These are phyloP conservation scores for Rotaria macrura DNA, from an alignment of 2,888 invertebrate species.

Conservation along the genomic window DNA sequence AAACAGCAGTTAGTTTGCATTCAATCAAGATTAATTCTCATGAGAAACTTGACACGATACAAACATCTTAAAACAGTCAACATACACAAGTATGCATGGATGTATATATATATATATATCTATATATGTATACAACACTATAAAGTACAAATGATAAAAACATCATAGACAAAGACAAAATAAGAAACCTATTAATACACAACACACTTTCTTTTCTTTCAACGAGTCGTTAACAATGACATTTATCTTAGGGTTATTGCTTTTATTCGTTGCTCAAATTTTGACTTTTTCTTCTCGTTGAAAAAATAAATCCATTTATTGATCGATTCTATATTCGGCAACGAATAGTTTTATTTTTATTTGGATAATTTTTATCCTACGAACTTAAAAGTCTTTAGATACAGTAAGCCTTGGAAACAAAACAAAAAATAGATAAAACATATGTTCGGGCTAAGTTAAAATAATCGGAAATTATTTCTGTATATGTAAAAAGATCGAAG, in stretches of 20 bases:
- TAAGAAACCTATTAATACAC: neutral
- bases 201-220: neutral
- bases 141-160: neutral
- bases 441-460: neutral
- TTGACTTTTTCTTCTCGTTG: neutral
- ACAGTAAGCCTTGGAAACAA: no score
- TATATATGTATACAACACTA: neutral
- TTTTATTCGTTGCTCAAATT: neutral
- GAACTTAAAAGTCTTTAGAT: neutral
- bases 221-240: neutral
- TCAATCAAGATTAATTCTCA: neutral
- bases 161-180: no score
- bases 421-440: neutral
- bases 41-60: neutral
- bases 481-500: neutral
- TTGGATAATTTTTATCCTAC: neutral
- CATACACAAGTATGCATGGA: neutral
- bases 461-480: neutral
- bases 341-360: neutral
- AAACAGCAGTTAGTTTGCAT: neutral
- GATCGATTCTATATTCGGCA: neutral
- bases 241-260: neutral
- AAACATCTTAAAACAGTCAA: neutral
- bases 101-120: neutral
- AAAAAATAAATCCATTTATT: neutral